Conservation (phyloP, 1,140 invertebrate genomes). For the Pseudomyrmex flavicornis region DNA sequence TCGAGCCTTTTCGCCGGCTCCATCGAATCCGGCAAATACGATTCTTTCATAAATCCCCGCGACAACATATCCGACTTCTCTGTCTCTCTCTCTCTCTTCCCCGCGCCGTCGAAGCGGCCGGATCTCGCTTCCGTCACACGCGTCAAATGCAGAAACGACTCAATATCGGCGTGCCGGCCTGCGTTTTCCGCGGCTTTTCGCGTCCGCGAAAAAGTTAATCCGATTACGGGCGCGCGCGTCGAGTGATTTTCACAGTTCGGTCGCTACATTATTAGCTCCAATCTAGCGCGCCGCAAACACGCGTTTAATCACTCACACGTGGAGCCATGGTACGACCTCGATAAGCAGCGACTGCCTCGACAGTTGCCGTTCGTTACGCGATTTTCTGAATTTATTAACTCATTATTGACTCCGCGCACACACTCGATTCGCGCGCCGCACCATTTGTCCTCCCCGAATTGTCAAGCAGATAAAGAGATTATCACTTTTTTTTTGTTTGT, state of each 20-base stretch:
- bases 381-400: conserved; percentile 8
- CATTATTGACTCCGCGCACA: background rate
- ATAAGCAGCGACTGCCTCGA: background rate
- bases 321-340: background rate
- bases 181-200: conserved; percentile 6
- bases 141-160: conserved; percentile 41
- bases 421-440: too few species aligned
- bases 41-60: conserved; percentile 20
- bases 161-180: background rate
- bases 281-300: conserved; percentile 24
- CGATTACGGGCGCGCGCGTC: conserved; percentile 27
- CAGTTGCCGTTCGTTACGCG: background rate
- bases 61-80: background rate
- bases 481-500: too few species aligned
- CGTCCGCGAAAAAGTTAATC: conserved; percentile 59
- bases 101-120: background rate
- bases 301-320: conserved; percentile 48
- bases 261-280: conserved; percentile 32
- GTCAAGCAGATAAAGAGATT: too few species aligned
- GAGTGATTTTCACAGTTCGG: conserved; percentile 47
- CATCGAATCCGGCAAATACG: conserved; percentile 3
- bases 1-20: conserved; percentile 14
- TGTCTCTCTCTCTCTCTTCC: background rate
- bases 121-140: background rate
- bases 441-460: too few species aligned